phyloP scores from a whole-genome alignment of 2,888 invertebrate species.

The Hyposoter dolosus region DNA sequence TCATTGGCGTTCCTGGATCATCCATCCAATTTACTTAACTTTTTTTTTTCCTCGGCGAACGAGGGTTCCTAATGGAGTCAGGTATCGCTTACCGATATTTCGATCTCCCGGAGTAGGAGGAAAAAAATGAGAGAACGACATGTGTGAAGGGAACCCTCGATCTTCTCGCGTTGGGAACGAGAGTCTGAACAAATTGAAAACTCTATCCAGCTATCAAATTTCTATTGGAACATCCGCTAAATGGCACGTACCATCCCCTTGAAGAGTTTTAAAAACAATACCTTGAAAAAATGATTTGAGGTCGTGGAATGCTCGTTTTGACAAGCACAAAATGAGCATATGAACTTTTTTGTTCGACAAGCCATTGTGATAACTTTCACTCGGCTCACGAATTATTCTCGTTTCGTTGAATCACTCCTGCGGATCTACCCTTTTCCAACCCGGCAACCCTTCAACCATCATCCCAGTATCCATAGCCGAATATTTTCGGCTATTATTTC shows the following conservation, averaged over 20 bases:
- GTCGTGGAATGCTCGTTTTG: not conserved
- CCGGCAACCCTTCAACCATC: not conserved
- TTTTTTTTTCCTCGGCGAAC: not conserved
- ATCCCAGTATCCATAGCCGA: slow-evolving; percentile 4
- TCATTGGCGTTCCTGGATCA: not conserved
- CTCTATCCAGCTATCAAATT: slow-evolving; percentile 39
- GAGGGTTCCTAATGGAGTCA: not conserved
- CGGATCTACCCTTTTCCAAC: not conserved
- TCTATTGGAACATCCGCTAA: slow-evolving; percentile 41
- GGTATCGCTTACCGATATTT: not conserved
- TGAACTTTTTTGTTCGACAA: not conserved
- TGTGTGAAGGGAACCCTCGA: slow-evolving; percentile 59
- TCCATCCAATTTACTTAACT: not conserved
- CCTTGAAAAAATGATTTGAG: not conserved
- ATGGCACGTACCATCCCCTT: slow-evolving; percentile 3
- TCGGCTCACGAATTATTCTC: slow-evolving; percentile 51
- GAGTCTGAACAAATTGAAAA: slow-evolving; percentile 50
- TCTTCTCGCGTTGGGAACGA: slow-evolving; percentile 24
- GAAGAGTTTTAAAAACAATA: slow-evolving; percentile 13
- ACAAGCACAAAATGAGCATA: not conserved
- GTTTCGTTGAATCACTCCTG: slow-evolving; percentile 47
- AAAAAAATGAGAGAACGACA: not conserved
- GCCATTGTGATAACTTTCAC: slow-evolving; percentile 17
- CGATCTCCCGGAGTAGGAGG: not conserved
- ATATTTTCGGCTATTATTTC: slow-evolving; percentile 62